Conservation (phyloP, 2,888 invertebrate species). For the Callyntrura guangdongensis region DNA sequence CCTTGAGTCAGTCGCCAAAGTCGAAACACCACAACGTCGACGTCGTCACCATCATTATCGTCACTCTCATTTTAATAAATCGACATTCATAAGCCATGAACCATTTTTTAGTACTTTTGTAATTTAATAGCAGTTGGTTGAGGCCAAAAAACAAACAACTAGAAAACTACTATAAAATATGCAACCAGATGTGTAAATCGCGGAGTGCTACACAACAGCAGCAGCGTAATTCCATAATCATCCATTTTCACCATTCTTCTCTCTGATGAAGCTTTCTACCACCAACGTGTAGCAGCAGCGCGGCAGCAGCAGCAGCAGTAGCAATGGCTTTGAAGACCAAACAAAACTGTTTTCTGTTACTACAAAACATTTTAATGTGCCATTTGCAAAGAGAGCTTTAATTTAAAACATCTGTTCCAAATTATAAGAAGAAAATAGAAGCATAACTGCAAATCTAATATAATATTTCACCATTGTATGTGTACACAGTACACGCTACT, state of each 20-base stretch:
- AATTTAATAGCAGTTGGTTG: neutral
- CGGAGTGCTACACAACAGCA: neutral
- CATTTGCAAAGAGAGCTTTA: constrained; percentile 69
- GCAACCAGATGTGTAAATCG: constrained; percentile 11
- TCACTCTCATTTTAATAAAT: constrained; percentile 57
- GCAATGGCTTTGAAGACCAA: no score
- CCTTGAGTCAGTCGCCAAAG: constrained; percentile 41
- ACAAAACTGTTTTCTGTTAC: constrained; percentile 25
- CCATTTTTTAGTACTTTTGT: neutral
- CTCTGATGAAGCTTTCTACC: constrained; percentile 15
- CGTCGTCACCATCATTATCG: neutral
- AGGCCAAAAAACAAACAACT: constrained; percentile 30
- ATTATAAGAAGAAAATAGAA: constrained; percentile 58
- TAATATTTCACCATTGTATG: neutral
- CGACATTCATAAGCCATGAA: constrained; percentile 52
- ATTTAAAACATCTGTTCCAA: constrained; percentile 72
- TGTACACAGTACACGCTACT: neutral
- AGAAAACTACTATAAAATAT: constrained; percentile 15
- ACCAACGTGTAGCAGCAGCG: neutral
- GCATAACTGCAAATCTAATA: no score
- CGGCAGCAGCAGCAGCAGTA: no score
- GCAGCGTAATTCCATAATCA: constrained; percentile 45
- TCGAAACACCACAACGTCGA: no score
- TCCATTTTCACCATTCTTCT: constrained; percentile 57
- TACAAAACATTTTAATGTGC: constrained; percentile 70